Percentiles rank a stretch among this genome's conserved stretches.
Evolutionary conservation across 2,888 invertebrate species (phyloP).

Genomic region (Phorcus lineatus): DNA sequence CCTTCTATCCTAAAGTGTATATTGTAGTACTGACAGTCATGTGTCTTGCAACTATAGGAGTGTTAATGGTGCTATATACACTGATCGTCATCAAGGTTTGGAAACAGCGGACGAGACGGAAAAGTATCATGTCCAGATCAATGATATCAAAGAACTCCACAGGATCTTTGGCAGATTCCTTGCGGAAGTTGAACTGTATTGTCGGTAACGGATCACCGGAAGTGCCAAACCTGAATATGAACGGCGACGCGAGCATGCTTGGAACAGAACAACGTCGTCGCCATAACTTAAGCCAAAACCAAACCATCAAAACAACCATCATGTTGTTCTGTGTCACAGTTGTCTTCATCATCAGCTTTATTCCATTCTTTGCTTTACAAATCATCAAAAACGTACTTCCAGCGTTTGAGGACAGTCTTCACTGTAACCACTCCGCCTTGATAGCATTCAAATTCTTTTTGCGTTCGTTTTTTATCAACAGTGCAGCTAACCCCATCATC

Average conservation of each 20-base stretch:
- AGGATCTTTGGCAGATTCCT: neutral
- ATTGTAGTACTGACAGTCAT: conserved; percentile 22
- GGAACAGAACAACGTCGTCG: conserved; percentile 1
- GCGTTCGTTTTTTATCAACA: conserved; percentile 51
- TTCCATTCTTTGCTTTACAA: conserved; percentile 52
- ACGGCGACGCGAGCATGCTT: neutral
- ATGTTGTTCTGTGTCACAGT: conserved; percentile 56
- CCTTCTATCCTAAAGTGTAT: conserved; percentile 17
- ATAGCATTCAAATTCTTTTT: conserved; percentile 47
- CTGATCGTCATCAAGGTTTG: conserved; percentile 34
- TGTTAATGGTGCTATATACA: conserved; percentile 37
- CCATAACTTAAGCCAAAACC: conserved; percentile 36
- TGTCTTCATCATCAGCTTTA: conserved; percentile 51
- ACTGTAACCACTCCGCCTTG: conserved; percentile 32
- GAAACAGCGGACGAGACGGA: conserved; percentile 10
- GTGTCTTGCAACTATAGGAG: conserved; percentile 33
- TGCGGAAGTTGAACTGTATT: conserved; percentile 2
- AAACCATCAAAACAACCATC: conserved; percentile 48
- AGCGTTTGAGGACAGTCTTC: conserved; percentile 28
- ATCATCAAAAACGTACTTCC: conserved; percentile 44
- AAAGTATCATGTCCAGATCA: neutral
- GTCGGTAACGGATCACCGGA: neutral
- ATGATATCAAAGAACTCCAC: neutral
- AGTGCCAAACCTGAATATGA: neutral
- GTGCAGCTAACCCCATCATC: conserved; percentile 47